Percentiles rank a stretch among this genome's conserved stretches.
phyloP scores from a whole-genome alignment of 1,140 invertebrate genomes.

The Camponotus floridanus region DNA sequence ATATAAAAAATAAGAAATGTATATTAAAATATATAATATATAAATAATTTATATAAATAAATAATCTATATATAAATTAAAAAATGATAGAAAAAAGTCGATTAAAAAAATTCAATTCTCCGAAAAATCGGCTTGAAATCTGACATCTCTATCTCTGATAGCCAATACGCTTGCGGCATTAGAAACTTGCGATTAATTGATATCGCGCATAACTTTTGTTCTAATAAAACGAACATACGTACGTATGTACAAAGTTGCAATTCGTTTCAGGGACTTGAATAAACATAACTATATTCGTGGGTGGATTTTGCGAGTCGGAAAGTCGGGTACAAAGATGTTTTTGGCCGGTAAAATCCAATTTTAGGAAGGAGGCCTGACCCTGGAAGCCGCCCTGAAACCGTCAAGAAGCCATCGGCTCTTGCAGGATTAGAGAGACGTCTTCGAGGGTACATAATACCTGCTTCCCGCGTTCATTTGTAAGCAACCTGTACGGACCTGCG shows the following conservation, averaged over 20 bases:
- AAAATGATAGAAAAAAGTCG: neutral
- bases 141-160: too few species aligned
- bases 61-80: too few species aligned
- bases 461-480: slow-evolving; percentile 50
- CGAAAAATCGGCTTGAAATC: too few species aligned
- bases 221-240: slow-evolving; percentile 11
- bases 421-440: slow-evolving; percentile 74
- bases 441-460: slow-evolving; percentile 70
- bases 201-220: neutral
- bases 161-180: neutral
- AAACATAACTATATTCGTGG: neutral
- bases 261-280: neutral
- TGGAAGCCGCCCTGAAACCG: slow-evolving; percentile 62
- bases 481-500: slow-evolving; percentile 73
- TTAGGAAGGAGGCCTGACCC: slow-evolving; percentile 28
- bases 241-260: neutral
- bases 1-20: too few species aligned
- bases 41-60: too few species aligned
- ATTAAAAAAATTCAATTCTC: too few species aligned
- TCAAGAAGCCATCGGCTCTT: slow-evolving; percentile 77
- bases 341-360: slow-evolving; percentile 71
- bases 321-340: slow-evolving; percentile 66
- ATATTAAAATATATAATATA: too few species aligned
- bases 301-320: slow-evolving; percentile 61
- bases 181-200: neutral